Evolutionary conservation across 2,797 vertebrate genomes (phyloP).

Genomic region (Botia kubotai): DNA sequence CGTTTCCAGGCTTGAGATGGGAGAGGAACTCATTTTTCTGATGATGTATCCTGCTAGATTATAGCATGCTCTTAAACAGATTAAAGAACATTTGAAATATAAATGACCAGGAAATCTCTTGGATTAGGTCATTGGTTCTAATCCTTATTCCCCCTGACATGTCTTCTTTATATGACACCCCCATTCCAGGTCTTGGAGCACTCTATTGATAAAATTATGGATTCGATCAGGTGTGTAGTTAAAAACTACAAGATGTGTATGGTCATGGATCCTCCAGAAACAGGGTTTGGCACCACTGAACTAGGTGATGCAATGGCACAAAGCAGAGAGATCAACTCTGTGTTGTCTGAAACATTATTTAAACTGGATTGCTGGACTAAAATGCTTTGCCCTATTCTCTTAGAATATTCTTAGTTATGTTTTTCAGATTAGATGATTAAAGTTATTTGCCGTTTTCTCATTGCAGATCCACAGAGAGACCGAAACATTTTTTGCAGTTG

Average conservation of each 20-base stretch:
- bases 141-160: neutral
- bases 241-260: neutral
- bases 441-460: conserved; percentile 13
- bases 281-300: neutral
- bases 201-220: neutral
- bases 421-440: neutral
- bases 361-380: no score
- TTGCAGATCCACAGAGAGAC: conserved; percentile 83
- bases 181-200: neutral
- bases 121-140: neutral
- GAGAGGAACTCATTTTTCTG: conserved; percentile 26
- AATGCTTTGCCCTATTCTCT: no score
- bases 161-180: neutral
- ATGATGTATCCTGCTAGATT: neutral
- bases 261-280: no score
- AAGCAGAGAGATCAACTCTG: no score
- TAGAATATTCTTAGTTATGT: neutral
- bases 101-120: neutral
- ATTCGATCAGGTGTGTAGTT: neutral
- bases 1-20: conserved; percentile 1
- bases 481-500: conserved; percentile 78
- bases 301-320: neutral
- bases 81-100: neutral
- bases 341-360: no score
- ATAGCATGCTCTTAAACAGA: neutral